Evolutionary conservation across 2,888 invertebrate species (phyloP).

Genomic region (Luffia ferchaultella): DNA sequence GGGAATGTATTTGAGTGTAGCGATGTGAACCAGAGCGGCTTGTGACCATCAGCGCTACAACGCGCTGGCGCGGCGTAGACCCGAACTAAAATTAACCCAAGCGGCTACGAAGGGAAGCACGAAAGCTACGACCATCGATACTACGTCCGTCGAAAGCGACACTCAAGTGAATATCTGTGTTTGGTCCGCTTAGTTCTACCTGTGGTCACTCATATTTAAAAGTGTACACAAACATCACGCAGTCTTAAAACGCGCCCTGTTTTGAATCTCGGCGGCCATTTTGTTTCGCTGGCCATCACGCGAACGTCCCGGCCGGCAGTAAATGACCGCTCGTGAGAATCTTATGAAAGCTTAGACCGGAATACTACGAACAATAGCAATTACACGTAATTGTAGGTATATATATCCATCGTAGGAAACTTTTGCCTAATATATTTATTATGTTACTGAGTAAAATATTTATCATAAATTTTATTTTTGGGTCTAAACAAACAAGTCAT

Average conservation of each 20-base stretch:
- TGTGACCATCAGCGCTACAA: constrained; percentile 31
- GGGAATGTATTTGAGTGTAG: constrained; percentile 32
- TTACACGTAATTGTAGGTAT: neutral
- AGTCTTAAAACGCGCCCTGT: no score
- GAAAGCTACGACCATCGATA: neutral
- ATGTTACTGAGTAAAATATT: no score
- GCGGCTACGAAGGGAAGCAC: neutral
- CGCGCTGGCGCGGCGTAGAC: constrained; percentile 36
- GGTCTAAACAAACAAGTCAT: no score
- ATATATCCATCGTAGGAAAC: neutral
- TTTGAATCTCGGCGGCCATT: constrained; percentile 35
- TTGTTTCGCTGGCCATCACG: constrained; percentile 31
- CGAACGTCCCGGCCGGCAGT: constrained; percentile 16
- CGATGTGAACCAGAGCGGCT: constrained; percentile 17
- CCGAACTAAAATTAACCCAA: constrained; percentile 50
- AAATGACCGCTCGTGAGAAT: neutral
- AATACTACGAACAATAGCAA: neutral
- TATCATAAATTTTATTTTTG: no score
- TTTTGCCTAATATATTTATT: neutral
- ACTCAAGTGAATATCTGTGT: no score
- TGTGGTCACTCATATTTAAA: no score
- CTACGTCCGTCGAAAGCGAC: no score
- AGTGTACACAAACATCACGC: no score
- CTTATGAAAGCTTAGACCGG: neutral
- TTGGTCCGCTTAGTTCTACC: no score